These are phyloP conservation scores for Macroramphosus scolopax DNA, from an alignment of 2,797 vertebrate genomes.

Conservation along the genomic window DNA sequence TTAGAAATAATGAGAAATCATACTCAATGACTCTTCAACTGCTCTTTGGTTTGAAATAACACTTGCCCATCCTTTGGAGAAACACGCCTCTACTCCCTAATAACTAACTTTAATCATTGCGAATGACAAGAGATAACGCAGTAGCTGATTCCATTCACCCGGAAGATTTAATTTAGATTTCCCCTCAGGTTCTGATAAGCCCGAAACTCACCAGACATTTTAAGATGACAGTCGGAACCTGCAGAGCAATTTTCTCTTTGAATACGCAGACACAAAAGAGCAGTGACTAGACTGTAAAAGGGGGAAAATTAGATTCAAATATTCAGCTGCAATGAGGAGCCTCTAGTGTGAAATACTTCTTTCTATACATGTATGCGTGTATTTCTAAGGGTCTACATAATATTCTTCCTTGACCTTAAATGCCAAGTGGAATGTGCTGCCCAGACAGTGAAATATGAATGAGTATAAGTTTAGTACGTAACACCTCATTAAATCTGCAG, in stretches of 20 bases:
- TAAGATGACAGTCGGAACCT: slow-evolving; percentile 58
- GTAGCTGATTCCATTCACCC: slow-evolving; percentile 58
- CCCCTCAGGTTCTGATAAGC: slow-evolving; percentile 67
- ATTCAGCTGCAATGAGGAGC: slow-evolving; percentile 33
- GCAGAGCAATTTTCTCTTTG: slow-evolving; percentile 62
- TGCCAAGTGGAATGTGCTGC: slow-evolving; percentile 36
- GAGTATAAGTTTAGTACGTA: slow-evolving; percentile 56
- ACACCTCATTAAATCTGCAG: slow-evolving; percentile 68
- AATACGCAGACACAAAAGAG: slow-evolving; percentile 59
- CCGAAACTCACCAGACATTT: slow-evolving; percentile 56
- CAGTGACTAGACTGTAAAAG: slow-evolving; percentile 41
- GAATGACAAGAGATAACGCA: slow-evolving; percentile 62
- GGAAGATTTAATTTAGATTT: slow-evolving; percentile 78
- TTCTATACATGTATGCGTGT: slow-evolving; percentile 6
- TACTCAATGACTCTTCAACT: slow-evolving; percentile 29
- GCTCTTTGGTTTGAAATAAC: slow-evolving; percentile 26
- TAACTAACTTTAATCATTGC: slow-evolving; percentile 62
- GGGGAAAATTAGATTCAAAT: slow-evolving; percentile 47
- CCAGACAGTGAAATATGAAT: slow-evolving; percentile 60
- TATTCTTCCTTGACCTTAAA: slow-evolving; percentile 36
- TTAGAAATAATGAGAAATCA: slow-evolving; percentile 10
- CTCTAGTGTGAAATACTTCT: slow-evolving; percentile 36
- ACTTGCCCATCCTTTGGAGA: slow-evolving; percentile 36
- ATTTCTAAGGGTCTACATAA: slow-evolving; percentile 1
- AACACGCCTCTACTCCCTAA: slow-evolving; percentile 53